These are phyloP conservation scores for Druon quercuslanigerum DNA, from an alignment of 1,140 invertebrate genomes.

Conservation along the genomic window DNA sequence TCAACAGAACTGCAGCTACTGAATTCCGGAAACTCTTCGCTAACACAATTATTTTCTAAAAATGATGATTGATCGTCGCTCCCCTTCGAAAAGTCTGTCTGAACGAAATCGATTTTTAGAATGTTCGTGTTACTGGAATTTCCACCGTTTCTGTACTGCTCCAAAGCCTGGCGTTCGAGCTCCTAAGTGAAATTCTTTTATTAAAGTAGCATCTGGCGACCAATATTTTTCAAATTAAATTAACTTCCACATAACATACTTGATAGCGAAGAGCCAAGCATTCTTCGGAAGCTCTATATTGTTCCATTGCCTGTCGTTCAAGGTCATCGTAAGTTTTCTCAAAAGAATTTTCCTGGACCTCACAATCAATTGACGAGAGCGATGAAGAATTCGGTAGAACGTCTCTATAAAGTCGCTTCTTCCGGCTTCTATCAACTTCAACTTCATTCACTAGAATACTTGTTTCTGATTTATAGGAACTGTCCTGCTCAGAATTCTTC, in stretches of 20 bases:
- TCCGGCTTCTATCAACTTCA: conserved; percentile 23
- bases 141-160: conserved; percentile 62
- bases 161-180: conserved; percentile 67
- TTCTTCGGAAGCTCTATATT: conserved; percentile 68
- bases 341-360: conserved; percentile 43
- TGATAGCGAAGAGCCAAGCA: conserved; percentile 67
- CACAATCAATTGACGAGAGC: conserved; percentile 27
- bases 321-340: conserved; percentile 66
- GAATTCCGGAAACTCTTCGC: conserved; percentile 56
- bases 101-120: conserved; percentile 31
- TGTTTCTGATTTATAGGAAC: neutral
- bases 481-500: neutral
- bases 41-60: conserved; percentile 44
- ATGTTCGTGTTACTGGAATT: conserved; percentile 37
- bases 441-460: neutral
- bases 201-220: neutral
- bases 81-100: conserved; percentile 13
- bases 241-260: conserved; percentile 46
- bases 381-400: conserved; percentile 53
- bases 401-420: conserved; percentile 61
- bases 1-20: conserved; percentile 51
- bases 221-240: neutral
- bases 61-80: neutral
- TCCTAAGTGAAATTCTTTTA: conserved; percentile 54
- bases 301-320: conserved; percentile 69